Percentiles rank a stretch among this genome's conserved stretches.
Evolutionary conservation across 2,113 vertebrate genomes (phyloP).

Genomic region (Phalacrocorax pelagicus): DNA sequence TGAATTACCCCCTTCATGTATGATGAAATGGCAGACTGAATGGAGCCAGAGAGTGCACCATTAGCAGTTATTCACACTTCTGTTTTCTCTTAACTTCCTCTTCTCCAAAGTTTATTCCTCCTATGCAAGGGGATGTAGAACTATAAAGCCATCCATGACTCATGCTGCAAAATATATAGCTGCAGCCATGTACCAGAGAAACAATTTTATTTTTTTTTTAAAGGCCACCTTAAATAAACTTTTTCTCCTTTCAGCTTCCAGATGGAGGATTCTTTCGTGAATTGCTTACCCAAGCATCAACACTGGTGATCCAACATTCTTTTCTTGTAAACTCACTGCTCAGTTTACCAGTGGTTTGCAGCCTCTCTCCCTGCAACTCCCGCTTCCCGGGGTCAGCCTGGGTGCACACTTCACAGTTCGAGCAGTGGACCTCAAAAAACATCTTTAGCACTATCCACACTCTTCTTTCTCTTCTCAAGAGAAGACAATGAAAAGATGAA

Average conservation of each 20-base stretch:
- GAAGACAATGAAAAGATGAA: neutral
- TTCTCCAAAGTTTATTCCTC: slow-evolving; percentile 74
- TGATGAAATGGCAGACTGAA: slow-evolving; percentile 79
- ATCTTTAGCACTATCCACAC: neutral
- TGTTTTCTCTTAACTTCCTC: slow-evolving; percentile 82
- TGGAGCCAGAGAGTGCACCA: slow-evolving; percentile 77
- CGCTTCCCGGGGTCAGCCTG: slow-evolving; percentile 11
- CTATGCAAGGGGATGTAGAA: slow-evolving; percentile 64
- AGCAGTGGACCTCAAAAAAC: neutral
- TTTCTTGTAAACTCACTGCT: slow-evolving; percentile 51
- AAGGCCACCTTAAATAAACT: slow-evolving; percentile 53
- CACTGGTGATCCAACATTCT: slow-evolving; percentile 43
- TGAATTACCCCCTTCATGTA: slow-evolving; percentile 75
- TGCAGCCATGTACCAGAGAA: slow-evolving; percentile 27
- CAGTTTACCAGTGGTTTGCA: slow-evolving; percentile 48
- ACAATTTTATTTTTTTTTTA: neutral
- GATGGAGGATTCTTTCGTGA: slow-evolving; percentile 55
- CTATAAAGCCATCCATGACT: slow-evolving; percentile 76
- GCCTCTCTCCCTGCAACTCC: slow-evolving; percentile 18
- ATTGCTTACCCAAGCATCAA: slow-evolving; percentile 30
- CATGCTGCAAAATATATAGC: slow-evolving; percentile 72
- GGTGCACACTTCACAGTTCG: neutral
- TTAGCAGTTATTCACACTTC: slow-evolving; percentile 82
- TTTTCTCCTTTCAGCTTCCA: slow-evolving; percentile 42
- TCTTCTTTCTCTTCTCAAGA: neutral